phyloP scores from a whole-genome alignment of 2,113 vertebrate species.

The Lasiurus borealis region DNA sequence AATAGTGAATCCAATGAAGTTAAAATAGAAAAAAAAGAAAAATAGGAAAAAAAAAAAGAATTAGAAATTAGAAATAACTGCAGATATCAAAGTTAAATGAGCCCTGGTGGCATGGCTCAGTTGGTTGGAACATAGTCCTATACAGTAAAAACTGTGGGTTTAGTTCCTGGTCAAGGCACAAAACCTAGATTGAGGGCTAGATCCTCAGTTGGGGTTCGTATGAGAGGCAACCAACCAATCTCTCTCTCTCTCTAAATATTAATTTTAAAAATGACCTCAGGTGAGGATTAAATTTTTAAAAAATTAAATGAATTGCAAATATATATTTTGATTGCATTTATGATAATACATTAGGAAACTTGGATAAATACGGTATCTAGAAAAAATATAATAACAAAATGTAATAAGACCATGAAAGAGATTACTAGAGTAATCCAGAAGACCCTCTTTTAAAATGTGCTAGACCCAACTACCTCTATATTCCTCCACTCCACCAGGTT shows the following conservation, averaged over 20 bases:
- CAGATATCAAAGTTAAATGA: background rate
- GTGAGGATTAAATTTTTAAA: background rate
- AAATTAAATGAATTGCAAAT: background rate
- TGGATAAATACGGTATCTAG: background rate
- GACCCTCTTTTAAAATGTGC: background rate
- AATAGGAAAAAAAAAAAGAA: background rate
- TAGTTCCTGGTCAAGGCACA: background rate
- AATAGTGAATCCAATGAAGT: background rate
- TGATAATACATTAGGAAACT: conserved; percentile 12
- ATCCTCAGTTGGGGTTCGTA: background rate
- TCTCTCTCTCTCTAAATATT: background rate
- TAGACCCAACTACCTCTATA: background rate
- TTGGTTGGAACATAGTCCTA: background rate
- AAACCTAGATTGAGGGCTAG: background rate
- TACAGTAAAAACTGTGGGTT: background rate
- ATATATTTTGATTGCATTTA: background rate
- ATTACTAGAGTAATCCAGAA: background rate
- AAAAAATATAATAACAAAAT: conserved; percentile 22
- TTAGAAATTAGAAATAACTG: background rate
- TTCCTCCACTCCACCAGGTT: background rate
- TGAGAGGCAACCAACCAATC: background rate
- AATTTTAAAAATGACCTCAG: background rate
- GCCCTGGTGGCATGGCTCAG: background rate
- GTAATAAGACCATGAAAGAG: background rate
- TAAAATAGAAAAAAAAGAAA: conserved; percentile 13